phyloP scores from a whole-genome alignment of 2,888 invertebrate genomes.

The Pseudococcus longispinus region DNA sequence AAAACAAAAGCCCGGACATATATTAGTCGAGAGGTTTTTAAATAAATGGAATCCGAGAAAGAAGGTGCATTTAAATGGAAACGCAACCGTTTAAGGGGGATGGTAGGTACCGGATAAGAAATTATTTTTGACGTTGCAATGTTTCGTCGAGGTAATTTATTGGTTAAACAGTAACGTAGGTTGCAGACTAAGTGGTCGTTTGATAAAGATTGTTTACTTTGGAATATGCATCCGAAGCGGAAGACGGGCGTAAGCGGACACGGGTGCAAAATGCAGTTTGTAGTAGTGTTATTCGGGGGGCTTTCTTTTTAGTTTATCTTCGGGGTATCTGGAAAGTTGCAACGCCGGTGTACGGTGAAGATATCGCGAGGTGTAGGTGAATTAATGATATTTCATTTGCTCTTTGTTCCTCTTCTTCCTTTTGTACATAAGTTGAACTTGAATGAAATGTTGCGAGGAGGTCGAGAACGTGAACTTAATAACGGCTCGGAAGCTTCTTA shows the following conservation, averaged over 20 bases:
- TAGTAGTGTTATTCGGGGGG: not conserved
- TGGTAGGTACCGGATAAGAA: conserved; percentile 3
- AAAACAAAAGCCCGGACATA: conserved; percentile 26
- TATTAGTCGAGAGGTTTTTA: conserved; percentile 26
- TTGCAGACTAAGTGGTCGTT: conserved; percentile 3
- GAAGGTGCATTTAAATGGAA: conserved; percentile 22
- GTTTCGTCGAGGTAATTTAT: not conserved
- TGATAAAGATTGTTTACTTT: conserved; percentile 22
- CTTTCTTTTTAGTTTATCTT: conserved; percentile 8
- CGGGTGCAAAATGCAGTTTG: not conserved
- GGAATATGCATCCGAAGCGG: not conserved
- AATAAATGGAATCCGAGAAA: conserved; percentile 18
- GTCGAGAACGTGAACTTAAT: no score
- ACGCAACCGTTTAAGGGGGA: not conserved
- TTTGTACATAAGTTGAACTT: no score
- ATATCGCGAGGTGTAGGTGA: not conserved
- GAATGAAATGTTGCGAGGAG: no score
- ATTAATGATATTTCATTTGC: not conserved
- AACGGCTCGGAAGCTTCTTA: no score
- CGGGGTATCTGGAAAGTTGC: not conserved
- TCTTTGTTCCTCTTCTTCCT: not conserved
- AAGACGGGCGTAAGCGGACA: not conserved
- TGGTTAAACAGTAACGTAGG: not conserved
- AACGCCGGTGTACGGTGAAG: not conserved
- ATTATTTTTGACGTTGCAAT: conserved; percentile 22